Evolutionary conservation across 2,888 invertebrate species (phyloP).

Genomic region (Xestia sexstrigata): DNA sequence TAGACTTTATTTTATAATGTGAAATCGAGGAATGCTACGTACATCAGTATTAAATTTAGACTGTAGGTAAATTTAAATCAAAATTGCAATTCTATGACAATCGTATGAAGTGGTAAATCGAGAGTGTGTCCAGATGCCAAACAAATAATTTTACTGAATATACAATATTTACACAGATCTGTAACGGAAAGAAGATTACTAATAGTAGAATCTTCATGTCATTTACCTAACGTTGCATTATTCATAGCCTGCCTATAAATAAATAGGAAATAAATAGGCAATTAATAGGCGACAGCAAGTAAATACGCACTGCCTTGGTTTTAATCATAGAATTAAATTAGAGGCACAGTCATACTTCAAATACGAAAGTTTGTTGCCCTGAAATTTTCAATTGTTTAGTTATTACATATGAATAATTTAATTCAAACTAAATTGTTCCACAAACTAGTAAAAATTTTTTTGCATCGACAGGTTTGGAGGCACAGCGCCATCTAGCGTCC

Average conservation of each 20-base stretch:
- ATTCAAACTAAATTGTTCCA: not conserved
- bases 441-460: not conserved
- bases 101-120: not conserved
- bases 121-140: not conserved
- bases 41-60: not conserved
- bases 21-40: not conserved
- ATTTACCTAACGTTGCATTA: constrained; percentile 57
- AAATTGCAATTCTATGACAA: not conserved
- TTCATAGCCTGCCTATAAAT: constrained; percentile 55
- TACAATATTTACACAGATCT: not conserved
- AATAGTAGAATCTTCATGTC: constrained; percentile 37
- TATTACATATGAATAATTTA: not conserved
- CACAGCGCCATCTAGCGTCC: constrained; percentile 48
- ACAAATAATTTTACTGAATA: not conserved
- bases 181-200: constrained; percentile 33
- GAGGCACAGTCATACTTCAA: constrained; percentile 34
- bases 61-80: not conserved
- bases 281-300: constrained; percentile 45
- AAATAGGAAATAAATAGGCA: constrained; percentile 53
- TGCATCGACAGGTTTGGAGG: not conserved
- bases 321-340: constrained; percentile 51
- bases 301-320: constrained; percentile 49
- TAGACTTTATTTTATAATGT: not conserved
- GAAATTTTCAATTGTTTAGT: no score
- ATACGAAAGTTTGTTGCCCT: constrained; percentile 28